phyloP scores from a whole-genome alignment of 2,797 vertebrate species.

The Sebastes cheni region DNA sequence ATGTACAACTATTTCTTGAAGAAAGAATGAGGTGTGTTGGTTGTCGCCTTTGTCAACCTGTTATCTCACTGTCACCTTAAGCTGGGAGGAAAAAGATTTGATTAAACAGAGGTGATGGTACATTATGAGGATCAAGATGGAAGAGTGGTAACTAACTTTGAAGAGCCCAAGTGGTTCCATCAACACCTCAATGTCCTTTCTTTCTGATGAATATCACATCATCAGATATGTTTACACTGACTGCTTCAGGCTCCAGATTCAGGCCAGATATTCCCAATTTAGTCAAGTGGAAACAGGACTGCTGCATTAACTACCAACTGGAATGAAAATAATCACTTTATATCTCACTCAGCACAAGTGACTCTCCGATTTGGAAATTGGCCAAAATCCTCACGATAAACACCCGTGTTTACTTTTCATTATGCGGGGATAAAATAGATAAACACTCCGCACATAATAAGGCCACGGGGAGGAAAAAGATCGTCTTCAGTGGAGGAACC shows the following conservation, averaged over 20 bases:
- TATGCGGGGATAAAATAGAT: constrained; percentile 26
- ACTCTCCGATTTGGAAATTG: constrained; percentile 20
- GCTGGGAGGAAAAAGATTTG: background rate
- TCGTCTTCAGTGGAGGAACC: constrained; percentile 22
- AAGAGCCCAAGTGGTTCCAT: background rate
- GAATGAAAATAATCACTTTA: constrained; percentile 7
- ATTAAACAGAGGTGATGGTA: background rate
- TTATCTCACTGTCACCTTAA: background rate
- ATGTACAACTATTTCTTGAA: background rate
- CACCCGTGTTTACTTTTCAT: constrained; percentile 49
- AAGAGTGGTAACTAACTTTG: background rate
- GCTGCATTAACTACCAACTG: background rate
- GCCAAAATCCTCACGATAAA: constrained; percentile 21
- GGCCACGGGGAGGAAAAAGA: constrained; percentile 14
- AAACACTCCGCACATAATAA: constrained; percentile 40
- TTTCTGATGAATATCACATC: background rate
- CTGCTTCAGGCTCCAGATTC: background rate
- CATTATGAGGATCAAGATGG: background rate
- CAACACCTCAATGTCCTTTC: background rate
- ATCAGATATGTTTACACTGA: background rate
- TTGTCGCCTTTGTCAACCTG: background rate
- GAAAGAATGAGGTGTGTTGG: background rate
- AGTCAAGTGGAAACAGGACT: background rate
- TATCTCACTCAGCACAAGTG: constrained; percentile 7
- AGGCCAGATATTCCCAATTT: background rate